phyloP scores from a whole-genome alignment of 2,888 invertebrate species.

The Vandiemenella viatica region DNA sequence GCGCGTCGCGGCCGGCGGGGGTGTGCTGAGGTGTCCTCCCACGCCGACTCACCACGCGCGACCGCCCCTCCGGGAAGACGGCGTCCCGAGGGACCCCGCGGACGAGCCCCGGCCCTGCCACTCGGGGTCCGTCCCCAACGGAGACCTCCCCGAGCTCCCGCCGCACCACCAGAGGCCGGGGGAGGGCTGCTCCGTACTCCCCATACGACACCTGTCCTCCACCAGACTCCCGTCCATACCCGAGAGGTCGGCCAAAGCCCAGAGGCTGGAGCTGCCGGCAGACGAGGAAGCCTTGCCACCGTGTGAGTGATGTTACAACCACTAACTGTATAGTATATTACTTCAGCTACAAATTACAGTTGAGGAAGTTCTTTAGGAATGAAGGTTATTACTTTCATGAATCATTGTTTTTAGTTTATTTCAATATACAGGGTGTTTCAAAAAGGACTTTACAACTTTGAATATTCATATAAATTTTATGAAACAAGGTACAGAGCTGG shows the following conservation, averaged over 20 bases:
- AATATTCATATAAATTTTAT: too few species aligned
- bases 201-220: conserved; percentile 52
- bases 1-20: conserved; percentile 12
- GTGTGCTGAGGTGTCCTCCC: conserved; percentile 56
- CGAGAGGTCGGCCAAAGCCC: conserved; percentile 47
- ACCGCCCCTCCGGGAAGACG: conserved; percentile 9
- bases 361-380: too few species aligned
- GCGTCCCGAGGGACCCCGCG: neutral
- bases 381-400: too few species aligned
- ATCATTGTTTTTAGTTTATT: too few species aligned
- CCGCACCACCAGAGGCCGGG: conserved; percentile 7
- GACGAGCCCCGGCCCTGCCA: neutral
- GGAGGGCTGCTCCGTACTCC: conserved; percentile 26
- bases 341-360: too few species aligned
- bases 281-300: conserved; percentile 72
- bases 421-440: too few species aligned
- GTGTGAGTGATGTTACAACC: conserved; percentile 48
- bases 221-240: conserved; percentile 69
- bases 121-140: neutral
- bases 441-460: too few species aligned
- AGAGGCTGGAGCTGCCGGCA: conserved; percentile 33
- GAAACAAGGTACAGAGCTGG: too few species aligned
- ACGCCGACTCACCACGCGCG: conserved; percentile 77
- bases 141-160: neutral
- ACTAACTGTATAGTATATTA: too few species aligned